These are phyloP conservation scores for Clupea harengus DNA, from an alignment of 2,113 vertebrate species.

Conservation along the genomic window DNA sequence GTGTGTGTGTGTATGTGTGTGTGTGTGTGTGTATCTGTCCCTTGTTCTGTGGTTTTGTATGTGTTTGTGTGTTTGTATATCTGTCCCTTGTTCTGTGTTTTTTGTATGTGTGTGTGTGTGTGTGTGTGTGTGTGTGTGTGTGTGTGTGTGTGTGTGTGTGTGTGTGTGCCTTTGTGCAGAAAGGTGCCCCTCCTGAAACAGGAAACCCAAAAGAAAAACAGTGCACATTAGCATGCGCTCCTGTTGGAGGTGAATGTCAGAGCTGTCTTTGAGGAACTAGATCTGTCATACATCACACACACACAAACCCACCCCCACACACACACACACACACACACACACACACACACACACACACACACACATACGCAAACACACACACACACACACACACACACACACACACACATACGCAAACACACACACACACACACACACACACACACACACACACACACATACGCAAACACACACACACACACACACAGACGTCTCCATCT, in stretches of 20 bases:
- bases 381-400: background rate
- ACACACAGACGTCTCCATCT: background rate
- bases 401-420: background rate
- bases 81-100: too few species aligned
- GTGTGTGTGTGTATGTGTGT: background rate
- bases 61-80: background rate
- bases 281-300: background rate
- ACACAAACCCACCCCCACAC: background rate
- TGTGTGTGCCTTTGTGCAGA: background rate
- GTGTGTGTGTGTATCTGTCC: background rate
- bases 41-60: too few species aligned
- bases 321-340: background rate
- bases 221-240: too few species aligned
- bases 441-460: background rate
- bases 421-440: background rate
- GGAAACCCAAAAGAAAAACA: too few species aligned
- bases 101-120: conserved; percentile 35
- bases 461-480: background rate
- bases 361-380: background rate
- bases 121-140: conserved; percentile 24
- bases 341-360: background rate
- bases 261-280: too few species aligned
- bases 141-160: background rate
- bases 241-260: too few species aligned
- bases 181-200: background rate